Evolutionary conservation across 2,113 vertebrate genomes (phyloP).

Genomic region (Psephotus haematonotus): DNA sequence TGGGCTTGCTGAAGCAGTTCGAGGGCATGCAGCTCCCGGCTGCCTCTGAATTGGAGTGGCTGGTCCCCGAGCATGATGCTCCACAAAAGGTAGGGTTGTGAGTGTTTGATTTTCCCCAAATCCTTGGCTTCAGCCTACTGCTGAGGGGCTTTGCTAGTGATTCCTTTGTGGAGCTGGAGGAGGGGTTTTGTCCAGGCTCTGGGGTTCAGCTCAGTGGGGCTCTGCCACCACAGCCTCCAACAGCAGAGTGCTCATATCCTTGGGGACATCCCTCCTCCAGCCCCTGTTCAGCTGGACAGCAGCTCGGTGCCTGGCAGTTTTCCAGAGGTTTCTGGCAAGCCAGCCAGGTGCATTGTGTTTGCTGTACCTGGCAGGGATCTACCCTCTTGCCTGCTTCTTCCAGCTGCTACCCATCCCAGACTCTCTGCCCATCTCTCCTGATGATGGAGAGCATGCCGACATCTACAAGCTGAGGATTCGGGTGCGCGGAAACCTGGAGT

Average conservation of each 20-base stretch:
- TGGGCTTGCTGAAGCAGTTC: constrained; percentile 96
- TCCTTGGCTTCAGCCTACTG: not conserved
- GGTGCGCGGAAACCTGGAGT: constrained; percentile 95
- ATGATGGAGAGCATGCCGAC: constrained; percentile 94
- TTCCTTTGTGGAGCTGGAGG: not conserved
- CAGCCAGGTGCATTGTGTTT: not conserved
- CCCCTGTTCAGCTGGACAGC: not conserved
- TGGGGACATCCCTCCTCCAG: not conserved
- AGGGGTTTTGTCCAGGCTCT: not conserved
- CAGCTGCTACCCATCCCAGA: constrained; percentile 95
- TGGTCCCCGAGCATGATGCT: constrained; percentile 93
- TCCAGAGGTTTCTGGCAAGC: not conserved
- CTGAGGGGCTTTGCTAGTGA: not conserved
- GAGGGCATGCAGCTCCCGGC: constrained; percentile 98
- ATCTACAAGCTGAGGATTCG: constrained; percentile 96
- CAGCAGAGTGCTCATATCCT: not conserved
- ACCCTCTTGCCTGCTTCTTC: not conserved
- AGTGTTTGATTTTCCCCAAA: not conserved
- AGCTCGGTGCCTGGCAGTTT: not conserved
- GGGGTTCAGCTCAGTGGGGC: not conserved
- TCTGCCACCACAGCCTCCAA: not conserved
- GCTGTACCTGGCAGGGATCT: not conserved
- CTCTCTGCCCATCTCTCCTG: constrained; percentile 94
- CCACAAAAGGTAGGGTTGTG: constrained; percentile 89
- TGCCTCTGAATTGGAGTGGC: constrained; percentile 95